Evolutionary conservation across 2,888 invertebrate species (phyloP), one percentile per base, ranked within the genome.

Genomic region (Melanargia galathea): DNA sequence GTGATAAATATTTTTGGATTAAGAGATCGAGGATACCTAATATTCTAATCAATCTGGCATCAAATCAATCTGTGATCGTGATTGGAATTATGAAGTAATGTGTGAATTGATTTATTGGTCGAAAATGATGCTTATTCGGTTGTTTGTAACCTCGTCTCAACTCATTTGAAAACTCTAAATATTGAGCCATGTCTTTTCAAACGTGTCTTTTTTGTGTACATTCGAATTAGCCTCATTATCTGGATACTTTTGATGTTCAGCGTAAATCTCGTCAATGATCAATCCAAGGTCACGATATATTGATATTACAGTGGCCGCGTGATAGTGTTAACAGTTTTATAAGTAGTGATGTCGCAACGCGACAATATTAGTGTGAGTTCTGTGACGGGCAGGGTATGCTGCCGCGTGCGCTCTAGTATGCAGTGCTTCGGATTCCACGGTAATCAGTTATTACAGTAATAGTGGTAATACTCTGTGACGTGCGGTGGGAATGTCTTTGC

Each of bases 391-490:
- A 83, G 86, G 72, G 81, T 85, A 45, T 91, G 90, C 73, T 90
- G 90, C 73, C 89, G 89, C 76, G 83, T 86, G 83, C 90, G 90
- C 70, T 75, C 89, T 49, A 89, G 83, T 73, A 90, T 91, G 87
- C 90, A 88, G 83, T 91, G 91, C 76, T 91, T 91, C 71, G 90
- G 90, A 79, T 84, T 90, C 76, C 80, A 86, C 77, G 90, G 90
- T 91, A 86, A 83, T 67, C 63, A 59, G 57, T 65, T 64, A 56
- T 20, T 43, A 26, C 38, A 33, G 30, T 64, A 64, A 64, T 55
- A n/a, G 26, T 62, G 22, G 30, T 64, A 64, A 64, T 55, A n/a
- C 33, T 62, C 10, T 61, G 16, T 63, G 48, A 62, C 43, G 26
- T 40, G 20, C 48, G 10, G 18, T 60, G 16, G 30, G 56, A 51